Evolutionary conservation across 1,140 invertebrate species (phyloP), one percentile per base, ranked within the genome.

Genomic region (Brachionus sp.): DNA sequence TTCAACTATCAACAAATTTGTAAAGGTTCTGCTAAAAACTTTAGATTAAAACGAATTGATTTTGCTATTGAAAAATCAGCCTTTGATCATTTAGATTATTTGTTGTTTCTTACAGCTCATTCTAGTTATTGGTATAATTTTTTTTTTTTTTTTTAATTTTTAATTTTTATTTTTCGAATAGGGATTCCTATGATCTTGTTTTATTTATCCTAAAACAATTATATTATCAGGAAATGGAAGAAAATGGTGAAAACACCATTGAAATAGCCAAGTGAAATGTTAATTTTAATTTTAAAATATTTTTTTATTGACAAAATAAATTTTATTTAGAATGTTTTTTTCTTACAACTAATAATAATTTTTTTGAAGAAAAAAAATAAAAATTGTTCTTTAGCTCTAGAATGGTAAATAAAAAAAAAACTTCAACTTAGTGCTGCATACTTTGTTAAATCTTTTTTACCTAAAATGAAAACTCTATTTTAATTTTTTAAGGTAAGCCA

Each of bases 111-210:
- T 3, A 70, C 66, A 6, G 66, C 66, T 19, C 66, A 70, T 70
- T 70, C 66, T 2, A 70, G 66, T 19, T 70, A 70, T 70, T 70
- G 66, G 66, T 70, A 64, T 25, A 0, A 4, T 64, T 1, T 23
- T 13, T n/a, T 13, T 37, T 33, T 33, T 68, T 9, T 13, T 2
- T 2, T 68, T 13, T n/a, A 68, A 33, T 66, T 35, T 35, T 68
- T 33, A n/a, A 68, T n/a, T 33, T n/a, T 33, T 29, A n/a, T 13
- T 68, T 33, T 3, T 12, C 10, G 13, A 9, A 1, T 16, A 70
- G 66, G 66, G 66, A 70, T 70, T 70, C 66, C 12, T 70, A 70
- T 70, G 66, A 70, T 70, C 37, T 70, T 10, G 37, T 70, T 16
- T n/a, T 70, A 4, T 70, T 70, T 33, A 39, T 70, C 16, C 37